Base-by-base conservation (phyloP, 2,888 invertebrate species). In the Hedychridium roseum region DNA sequence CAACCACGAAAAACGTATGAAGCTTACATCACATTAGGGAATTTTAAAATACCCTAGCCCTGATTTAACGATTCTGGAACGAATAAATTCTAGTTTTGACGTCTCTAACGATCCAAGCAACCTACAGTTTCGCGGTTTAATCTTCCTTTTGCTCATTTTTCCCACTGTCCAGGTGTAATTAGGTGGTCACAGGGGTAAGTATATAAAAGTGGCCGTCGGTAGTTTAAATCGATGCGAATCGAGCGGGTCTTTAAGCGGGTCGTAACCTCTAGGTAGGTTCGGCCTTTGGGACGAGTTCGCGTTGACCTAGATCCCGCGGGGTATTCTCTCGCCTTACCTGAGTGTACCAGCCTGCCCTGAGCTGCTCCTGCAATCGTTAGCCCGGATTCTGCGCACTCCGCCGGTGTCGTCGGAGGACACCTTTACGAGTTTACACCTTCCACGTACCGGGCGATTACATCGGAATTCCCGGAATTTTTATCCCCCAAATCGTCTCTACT, bases 321-420 rank as follows among this genome's bases (percentile, higher is more conserved):
- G n/a, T n/a, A n/a, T n/a, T n/a, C n/a, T 54, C 64, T 67, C 57
- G 45, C 60, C 69, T 68, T 68, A 70, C 71, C 71, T 70, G 69
- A 59, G 36, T 47, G 57, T 50, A 56, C 60, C 53, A 59, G 64
- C 60, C 36, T 50, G 55, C 54, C 57, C 52, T 56, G 54, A 44
- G 54, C 50, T 66, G 60, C 64, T 74, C 66, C 70, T 73, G 71
- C 69, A 78, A 78, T 78, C 78, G 78, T 78, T 78, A 78, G 67
- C 71, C 61, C 63, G 76, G 78, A 78, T 78, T 74, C 77, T 78
- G 78, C 78, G 78, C 78, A 78, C 60, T 56, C 18, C n/a, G 47
- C 35, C 38, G 34, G 18, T 39, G n/a, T n/a, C 35, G 35, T 16
- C 15, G 4, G 48, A 48, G 55, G 44, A 49, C 37, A 60, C 57